Evolutionary conservation across 2,797 vertebrate genomes (phyloP).

Genomic region (Lophius americanus): DNA sequence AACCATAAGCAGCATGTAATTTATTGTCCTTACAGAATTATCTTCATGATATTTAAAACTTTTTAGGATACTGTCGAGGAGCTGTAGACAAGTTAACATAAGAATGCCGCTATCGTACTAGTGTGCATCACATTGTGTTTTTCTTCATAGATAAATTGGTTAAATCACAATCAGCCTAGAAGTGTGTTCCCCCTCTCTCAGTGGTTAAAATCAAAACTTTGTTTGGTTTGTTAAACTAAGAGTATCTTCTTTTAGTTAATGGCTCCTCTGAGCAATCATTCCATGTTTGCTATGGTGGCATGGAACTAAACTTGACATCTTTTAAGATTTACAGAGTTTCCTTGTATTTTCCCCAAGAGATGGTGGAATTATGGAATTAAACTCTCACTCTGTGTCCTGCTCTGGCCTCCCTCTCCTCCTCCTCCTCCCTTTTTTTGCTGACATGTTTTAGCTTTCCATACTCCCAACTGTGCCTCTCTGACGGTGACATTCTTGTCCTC

Average conservation of each 20-base stretch:
- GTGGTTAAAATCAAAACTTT: background rate
- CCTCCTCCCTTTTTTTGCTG: conserved; percentile 49
- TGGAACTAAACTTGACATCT: background rate
- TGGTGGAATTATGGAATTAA: conserved; percentile 12
- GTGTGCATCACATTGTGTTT: too few relatives aligned
- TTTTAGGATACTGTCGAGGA: too few relatives aligned
- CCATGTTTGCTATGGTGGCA: too few relatives aligned
- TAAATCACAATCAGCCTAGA: too few relatives aligned
- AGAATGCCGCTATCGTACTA: too few relatives aligned
- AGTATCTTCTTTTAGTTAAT: background rate
- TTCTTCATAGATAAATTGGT: too few relatives aligned
- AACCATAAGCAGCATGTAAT: background rate
- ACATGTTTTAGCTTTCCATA: conserved; percentile 61
- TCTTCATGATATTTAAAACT: background rate
- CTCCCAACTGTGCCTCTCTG: conserved; percentile 58
- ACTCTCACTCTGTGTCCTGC: conserved; percentile 24
- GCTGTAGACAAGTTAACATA: too few relatives aligned
- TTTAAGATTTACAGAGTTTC: conserved; percentile 4
- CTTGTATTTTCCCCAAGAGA: conserved; percentile 16
- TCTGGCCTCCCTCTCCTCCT: conserved; percentile 37
- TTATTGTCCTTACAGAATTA: background rate
- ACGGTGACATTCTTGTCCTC: conserved; percentile 64
- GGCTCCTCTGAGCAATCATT: background rate
- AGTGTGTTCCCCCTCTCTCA: background rate
- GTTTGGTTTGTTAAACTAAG: background rate